Base-by-base conservation (phyloP, 2,888 invertebrate species). In the Synergus umbraculus region DNA sequence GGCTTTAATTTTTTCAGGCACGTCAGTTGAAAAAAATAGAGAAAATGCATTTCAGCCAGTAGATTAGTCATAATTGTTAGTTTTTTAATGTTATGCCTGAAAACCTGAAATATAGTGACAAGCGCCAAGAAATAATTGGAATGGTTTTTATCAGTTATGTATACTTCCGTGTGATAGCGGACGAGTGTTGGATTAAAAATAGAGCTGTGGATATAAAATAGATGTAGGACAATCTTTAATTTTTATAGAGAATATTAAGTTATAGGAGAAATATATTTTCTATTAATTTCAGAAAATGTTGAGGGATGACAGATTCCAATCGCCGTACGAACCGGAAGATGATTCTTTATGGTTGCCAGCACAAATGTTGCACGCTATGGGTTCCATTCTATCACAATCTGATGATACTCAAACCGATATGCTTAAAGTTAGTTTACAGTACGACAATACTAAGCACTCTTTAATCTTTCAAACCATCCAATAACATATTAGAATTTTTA, bases 301-400 rank as follows among this genome's bases (percentile, higher is more conserved):
- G 43, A 95, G 97, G 84, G 98, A 98, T 93, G 97, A 98, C 90
- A 94, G 98, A 79, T 98, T 98, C 91, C 97, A 98, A 91, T 95
- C 97, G 22, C 97, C 97, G 41, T 95, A 96, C 84, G 98, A 98
- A 90, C 97, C 97, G 0, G 98, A 98, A 92, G 97, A 97, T 91
- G 98, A 98, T 92, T 97, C 97, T 0, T 93, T 97, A 67, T 98
- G 98, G 98, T 93, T 98, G 89, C 98, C 98, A 7, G 96, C 97
- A 2, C 98, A 98, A 92, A 94, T 98, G 79, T 93, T 98, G 58
- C 95, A 96, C 84, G 96, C 98, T 1, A 97, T 98, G 78, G 95
- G 96, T 37, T 96, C 96, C 0, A 95, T 97, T 89, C 94, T 96
- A 87, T 94, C 95, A 84, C 95, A 97, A 89, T 93, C 96, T 78